Evolutionary conservation across 2,888 invertebrate genomes (phyloP), one percentile per base, ranked within the genome.

Genomic region (Cybosia mesomella): DNA sequence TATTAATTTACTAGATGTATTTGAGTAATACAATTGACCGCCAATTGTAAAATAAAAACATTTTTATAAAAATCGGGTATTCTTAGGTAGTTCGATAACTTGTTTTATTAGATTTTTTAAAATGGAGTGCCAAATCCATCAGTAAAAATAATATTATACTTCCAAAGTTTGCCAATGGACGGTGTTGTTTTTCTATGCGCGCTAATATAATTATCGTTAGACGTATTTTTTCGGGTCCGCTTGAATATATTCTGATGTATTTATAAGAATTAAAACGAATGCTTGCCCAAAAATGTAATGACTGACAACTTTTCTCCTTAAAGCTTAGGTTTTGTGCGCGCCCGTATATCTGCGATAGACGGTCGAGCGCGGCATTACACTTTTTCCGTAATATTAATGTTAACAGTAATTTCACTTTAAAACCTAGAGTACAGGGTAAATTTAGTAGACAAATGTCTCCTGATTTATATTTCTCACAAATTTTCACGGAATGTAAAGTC

Each of bases 381-480:
- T 77, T 84, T 84, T 87, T 87, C 86, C 79, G 79, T 89, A 87
- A 83, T 80, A 76, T 82, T 89, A 87, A 87, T 86, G 71, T 85
- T 86, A 87, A 86, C 87, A 81, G 83, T 91, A 87, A 87, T 86
- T 88, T 92, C 92, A 91, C 89, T 89, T 91, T 92, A 92, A 88
- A 94, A 92, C 92, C 93, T 94, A 94, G 93, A 93, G 89, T 92
- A 95, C 95, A 95, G 95, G 95, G 95, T 95, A 95, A 94, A 91
- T 87, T 92, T 94, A 94, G 91, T 89, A 92, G 92, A 92, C 92
- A 85, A 89, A 82, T 89, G 87, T 88, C 87, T 89, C 87, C 85
- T 93, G 85, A 85, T 94, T 94, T 92, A 84, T 88, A 91, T 87
- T 83, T 92, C 86, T 91, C 92, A 93, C 93, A 86, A 74, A 80